These are phyloP conservation scores for Mnemiopsis leidyi DNA, from an alignment of 37 sponge, comb jelly and placozoan species.

Conservation along the genomic window DNA sequence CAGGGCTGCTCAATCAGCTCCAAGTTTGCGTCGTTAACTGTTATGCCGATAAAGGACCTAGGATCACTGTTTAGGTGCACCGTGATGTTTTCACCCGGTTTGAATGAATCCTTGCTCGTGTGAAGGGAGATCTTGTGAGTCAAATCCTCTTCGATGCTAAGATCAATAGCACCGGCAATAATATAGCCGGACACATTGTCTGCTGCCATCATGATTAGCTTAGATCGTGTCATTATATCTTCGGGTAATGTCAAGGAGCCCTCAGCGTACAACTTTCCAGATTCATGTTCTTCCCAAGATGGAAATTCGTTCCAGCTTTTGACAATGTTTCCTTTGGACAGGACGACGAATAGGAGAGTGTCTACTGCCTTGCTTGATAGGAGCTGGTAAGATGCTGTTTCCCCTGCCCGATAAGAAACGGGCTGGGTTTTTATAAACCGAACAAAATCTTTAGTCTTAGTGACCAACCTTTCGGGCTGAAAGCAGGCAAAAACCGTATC, in stretches of 20 bases:
- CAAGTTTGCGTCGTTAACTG: neutral
- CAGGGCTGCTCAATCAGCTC: neutral
- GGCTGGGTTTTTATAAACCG: neutral
- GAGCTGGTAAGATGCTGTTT: neutral
- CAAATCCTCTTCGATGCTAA: neutral
- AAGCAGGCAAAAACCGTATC: slow-evolving; percentile 13
- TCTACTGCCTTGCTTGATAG: neutral
- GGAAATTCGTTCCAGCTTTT: neutral
- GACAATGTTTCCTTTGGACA: slow-evolving; percentile 11
- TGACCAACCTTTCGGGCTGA: slow-evolving; percentile 47
- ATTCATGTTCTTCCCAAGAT: neutral
- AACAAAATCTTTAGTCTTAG: neutral
- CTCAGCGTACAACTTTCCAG: neutral
- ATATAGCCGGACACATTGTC: neutral
- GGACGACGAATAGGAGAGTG: neutral
- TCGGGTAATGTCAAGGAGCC: neutral
- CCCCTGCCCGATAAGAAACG: neutral
- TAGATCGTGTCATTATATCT: neutral
- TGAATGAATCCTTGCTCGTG: no score
- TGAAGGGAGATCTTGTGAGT: neutral
- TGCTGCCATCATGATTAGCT: neutral
- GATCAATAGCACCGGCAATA: neutral
- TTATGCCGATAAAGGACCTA: neutral
- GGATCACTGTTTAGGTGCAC: neutral
- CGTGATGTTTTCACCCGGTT: slow-evolving; percentile 41